A percentile compares a stretch with the other conserved stretches of the same genome.
Evolutionary conservation across 2,888 invertebrate genomes (phyloP).

Genomic region (Drosophila kambysellisi): DNA sequence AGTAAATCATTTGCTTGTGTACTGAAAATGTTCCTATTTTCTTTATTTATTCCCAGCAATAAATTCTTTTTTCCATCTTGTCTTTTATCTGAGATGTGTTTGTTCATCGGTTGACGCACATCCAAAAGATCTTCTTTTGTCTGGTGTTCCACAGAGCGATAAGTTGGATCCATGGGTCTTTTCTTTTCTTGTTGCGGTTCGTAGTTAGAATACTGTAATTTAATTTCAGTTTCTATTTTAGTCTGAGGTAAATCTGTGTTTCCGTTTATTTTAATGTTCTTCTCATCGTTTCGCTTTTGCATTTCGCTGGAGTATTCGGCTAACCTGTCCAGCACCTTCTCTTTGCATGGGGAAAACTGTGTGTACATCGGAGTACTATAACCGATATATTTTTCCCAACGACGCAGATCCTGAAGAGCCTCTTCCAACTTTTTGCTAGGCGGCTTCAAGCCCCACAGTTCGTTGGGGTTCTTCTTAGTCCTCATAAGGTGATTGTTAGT

Average conservation of each 20-base stretch:
- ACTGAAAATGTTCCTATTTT: neutral
- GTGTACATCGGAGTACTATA: too few species aligned
- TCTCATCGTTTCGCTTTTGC: conserved; percentile 8
- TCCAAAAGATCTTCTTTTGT: neutral
- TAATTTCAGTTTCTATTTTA: neutral
- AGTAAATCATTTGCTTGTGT: neutral
- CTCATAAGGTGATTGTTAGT: neutral
- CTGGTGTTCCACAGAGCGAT: neutral
- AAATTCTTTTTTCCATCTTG: neutral
- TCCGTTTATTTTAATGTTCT: neutral
- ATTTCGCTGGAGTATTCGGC: conserved; percentile 1
- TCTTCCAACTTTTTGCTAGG: conserved; percentile 2
- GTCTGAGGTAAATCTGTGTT: neutral
- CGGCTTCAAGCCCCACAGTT: neutral
- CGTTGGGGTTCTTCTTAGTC: neutral
- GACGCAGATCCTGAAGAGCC: neutral
- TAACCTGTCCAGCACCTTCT: neutral
- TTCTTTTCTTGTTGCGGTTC: too few species aligned
- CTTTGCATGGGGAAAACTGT: neutral
- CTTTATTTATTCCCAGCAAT: neutral
- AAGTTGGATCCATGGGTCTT: neutral
- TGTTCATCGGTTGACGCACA: neutral
- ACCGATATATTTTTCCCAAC: neutral
- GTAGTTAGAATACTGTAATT: rapidly evolving
- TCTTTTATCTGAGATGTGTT: neutral